Evolutionary conservation across 2,888 invertebrate species (phyloP).

Genomic region (Scaptomyza tumidula): DNA sequence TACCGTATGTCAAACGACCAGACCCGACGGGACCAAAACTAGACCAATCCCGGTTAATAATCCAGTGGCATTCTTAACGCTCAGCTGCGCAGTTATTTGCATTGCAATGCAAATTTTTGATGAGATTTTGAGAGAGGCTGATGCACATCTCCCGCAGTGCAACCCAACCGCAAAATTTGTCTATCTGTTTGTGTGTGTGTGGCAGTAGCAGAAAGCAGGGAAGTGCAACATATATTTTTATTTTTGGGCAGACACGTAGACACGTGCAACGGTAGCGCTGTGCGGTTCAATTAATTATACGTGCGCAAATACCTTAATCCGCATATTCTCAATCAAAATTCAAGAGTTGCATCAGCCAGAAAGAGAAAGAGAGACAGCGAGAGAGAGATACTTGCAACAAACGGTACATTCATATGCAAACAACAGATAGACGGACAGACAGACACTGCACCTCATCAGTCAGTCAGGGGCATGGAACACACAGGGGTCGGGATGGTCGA

Average conservation of each 20-base stretch:
- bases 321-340: slow-evolving; percentile 76
- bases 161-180: slow-evolving; percentile 49
- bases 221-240: slow-evolving; percentile 7
- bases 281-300: slow-evolving; percentile 81
- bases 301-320: slow-evolving; percentile 80
- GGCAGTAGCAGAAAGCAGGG: background rate
- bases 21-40: background rate
- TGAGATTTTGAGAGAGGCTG: slow-evolving; percentile 27
- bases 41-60: slow-evolving; percentile 23
- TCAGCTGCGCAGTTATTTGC: slow-evolving; percentile 55
- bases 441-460: slow-evolving; percentile 53
- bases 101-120: slow-evolving; percentile 56
- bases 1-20: slow-evolving; percentile 2
- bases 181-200: background rate
- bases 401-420: slow-evolving; percentile 67
- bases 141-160: slow-evolving; percentile 59
- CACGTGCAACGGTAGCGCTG: slow-evolving; percentile 50
- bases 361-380: background rate
- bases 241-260: slow-evolving; percentile 22
- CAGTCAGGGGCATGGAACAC: slow-evolving; percentile 17
- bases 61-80: slow-evolving; percentile 46
- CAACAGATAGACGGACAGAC: slow-evolving; percentile 50
- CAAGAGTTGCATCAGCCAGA: slow-evolving; percentile 55
- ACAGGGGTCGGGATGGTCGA: slow-evolving; percentile 45
- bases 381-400: slow-evolving; percentile 63